These are phyloP conservation scores for Chironomus tepperi DNA, from an alignment of 1,140 invertebrate species.

Conservation along the genomic window DNA sequence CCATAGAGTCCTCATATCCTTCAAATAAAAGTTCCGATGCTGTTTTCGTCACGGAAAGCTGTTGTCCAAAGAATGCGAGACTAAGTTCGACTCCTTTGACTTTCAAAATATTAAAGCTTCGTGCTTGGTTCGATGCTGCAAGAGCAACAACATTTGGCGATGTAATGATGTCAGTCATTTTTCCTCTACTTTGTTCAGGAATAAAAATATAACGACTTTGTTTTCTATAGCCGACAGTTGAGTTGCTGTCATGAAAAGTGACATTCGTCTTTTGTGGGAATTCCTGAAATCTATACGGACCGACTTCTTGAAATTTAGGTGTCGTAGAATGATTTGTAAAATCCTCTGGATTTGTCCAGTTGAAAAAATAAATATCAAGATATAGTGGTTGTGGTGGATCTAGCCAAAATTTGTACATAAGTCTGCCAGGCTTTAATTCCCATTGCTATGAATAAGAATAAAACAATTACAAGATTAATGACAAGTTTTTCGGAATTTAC, in stretches of 20 bases:
- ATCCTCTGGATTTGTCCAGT: conserved; percentile 70
- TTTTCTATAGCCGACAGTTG: conserved; percentile 70
- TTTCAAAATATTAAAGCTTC: conserved; percentile 10
- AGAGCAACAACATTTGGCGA: conserved; percentile 70
- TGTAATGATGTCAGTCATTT: conserved; percentile 61
- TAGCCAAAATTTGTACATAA: conserved; percentile 54
- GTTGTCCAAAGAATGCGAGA: background rate
- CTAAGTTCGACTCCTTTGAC: background rate
- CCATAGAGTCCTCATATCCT: conserved; percentile 63
- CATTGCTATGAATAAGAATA: background rate
- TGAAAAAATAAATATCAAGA: conserved; percentile 68
- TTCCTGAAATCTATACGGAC: conserved; percentile 65
- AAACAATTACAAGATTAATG: too few species aligned
- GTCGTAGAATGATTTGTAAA: conserved; percentile 46
- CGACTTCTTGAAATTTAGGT: conserved; percentile 56
- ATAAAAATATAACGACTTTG: conserved; percentile 69
- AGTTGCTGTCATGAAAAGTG: conserved; percentile 59
- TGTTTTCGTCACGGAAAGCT: conserved; percentile 45
- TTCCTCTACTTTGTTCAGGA: conserved; percentile 58
- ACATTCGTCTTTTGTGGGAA: conserved; percentile 60
- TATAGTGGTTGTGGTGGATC: conserved; percentile 65
- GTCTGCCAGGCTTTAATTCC: background rate
- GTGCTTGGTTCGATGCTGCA: background rate
- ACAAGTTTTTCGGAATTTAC: too few species aligned
- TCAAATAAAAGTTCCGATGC: conserved; percentile 65